These are phyloP conservation scores for Pachliopta kotzebuea DNA, from an alignment of 2,888 invertebrate genomes.

Conservation along the genomic window DNA sequence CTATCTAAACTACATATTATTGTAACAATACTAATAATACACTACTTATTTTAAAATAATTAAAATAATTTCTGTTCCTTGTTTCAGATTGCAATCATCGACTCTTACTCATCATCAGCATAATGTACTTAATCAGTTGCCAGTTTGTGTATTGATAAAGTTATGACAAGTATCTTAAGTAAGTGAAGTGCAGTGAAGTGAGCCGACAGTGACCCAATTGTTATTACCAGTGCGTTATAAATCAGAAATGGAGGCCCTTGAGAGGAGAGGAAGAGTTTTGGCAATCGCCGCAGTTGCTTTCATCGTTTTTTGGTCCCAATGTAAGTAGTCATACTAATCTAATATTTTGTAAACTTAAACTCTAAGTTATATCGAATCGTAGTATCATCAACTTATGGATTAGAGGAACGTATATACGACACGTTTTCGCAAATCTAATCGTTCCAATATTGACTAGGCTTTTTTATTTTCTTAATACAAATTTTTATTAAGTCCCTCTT, in stretches of 20 bases:
- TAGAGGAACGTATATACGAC: no score
- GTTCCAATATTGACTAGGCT: no score
- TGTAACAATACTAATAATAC: no score
- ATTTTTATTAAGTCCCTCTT: no score
- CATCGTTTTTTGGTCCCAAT: conserved; percentile 62
- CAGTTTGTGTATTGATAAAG: conserved; percentile 14
- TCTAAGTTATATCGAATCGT: no score
- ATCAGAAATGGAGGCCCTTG: conserved; percentile 69
- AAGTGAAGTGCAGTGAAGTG: conserved; percentile 33
- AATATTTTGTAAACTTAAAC: no score
- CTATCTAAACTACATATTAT: no score
- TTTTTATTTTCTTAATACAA: no score
- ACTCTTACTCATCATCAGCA: neutral
- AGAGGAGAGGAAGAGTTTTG: conserved; percentile 56
- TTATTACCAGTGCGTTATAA: conserved; percentile 19
- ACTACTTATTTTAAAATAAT: no score
- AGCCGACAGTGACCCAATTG: conserved; percentile 23
- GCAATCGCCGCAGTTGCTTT: conserved; percentile 52
- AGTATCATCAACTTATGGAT: no score
- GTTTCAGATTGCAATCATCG: conserved; percentile 20
- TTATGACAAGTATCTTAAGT: conserved; percentile 21
- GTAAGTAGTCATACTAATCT: conserved; percentile 45
- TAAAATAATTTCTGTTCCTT: conserved; percentile 1
- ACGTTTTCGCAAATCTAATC: no score
- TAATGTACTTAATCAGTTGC: conserved; percentile 19